Base-by-base conservation (phyloP, 2,113 vertebrate species). In the Prunella himalayana region DNA sequence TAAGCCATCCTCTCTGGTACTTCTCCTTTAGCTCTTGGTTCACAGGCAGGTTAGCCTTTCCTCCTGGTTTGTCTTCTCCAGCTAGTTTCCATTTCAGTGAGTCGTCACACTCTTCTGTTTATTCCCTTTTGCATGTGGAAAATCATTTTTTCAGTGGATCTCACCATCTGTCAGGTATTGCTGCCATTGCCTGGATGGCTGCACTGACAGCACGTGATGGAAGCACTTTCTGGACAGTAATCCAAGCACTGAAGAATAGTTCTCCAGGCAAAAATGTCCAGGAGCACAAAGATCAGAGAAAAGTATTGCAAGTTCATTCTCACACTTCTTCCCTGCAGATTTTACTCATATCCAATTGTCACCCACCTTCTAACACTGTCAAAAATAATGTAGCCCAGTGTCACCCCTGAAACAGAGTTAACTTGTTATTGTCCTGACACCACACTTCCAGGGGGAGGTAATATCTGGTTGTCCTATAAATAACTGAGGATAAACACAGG, bases 201-300 rank as follows among this genome's bases (percentile, higher is more conserved):
- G 6, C n/a, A 16, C 37, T 2, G 2, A 31, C 42, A 65, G 41
- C 50, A 42, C 7, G 0, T 3, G 15, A n/a, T 2, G 1, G 41
- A 82, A 45, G 7, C 20, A 9, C 65, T 82, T 82, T 86, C 79
- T 77, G 66, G 50, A 53, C 37, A 61, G 63, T 25, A 72, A 76
- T 37, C 12, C 31, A 88, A 64, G 49, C 10, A 42, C 20, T 25
- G 45, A 44, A 57, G 45, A 84, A 47, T 1, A 76, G 30, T 6
- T 68, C 41, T 61, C 65, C 49, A 54, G 30, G 57, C 8, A 78
- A 75, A 66, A 50, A 35, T 15, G 16, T 33, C 57, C 47, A 61
- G 11, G 24, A 93, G 25, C 37, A 56, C 25, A 45, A 73, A 45
- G 23, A 59, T 16, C 28, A 80, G 47, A 21, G 20, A 64, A 20